phyloP scores from a whole-genome alignment of 2,888 invertebrate genomes.

The Escarpia spicata region DNA sequence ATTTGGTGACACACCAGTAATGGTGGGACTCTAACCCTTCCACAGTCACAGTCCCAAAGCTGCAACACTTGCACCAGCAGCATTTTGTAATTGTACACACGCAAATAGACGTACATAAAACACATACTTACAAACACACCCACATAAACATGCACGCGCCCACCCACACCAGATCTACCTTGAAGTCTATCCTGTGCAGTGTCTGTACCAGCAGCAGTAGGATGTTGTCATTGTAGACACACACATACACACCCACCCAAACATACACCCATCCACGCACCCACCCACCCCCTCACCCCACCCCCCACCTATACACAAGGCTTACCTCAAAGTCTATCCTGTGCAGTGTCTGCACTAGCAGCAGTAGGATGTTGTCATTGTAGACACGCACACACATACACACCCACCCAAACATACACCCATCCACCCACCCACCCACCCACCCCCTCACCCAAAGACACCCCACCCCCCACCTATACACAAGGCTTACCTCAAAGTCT shows the following conservation, averaged over 20 bases:
- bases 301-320: not conserved
- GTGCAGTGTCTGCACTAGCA: slow-evolving; percentile 85
- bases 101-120: too few species aligned
- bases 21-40: too few species aligned
- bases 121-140: not conserved
- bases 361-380: slow-evolving; percentile 88
- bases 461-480: not conserved
- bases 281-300: too few species aligned
- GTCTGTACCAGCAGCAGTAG: slow-evolving; percentile 90
- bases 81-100: too few species aligned
- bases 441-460: not conserved
- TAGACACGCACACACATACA: slow-evolving; percentile 72
- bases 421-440: too few species aligned
- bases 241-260: slow-evolving; percentile 74
- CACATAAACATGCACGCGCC: not conserved
- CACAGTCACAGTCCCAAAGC: not conserved
- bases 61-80: not conserved
- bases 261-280: too few species aligned
- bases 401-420: too few species aligned
- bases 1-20: not conserved
- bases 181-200: slow-evolving; percentile 78
- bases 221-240: slow-evolving; percentile 79
- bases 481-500: slow-evolving; percentile 75
- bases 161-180: slow-evolving; percentile 67
- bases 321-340: slow-evolving; percentile 79